A percentile compares a stretch with the other conserved stretches of the same genome.
These are phyloP conservation scores for Orientallactaga sibirica DNA, from an alignment of 2,797 vertebrate genomes.

Conservation along the genomic window DNA sequence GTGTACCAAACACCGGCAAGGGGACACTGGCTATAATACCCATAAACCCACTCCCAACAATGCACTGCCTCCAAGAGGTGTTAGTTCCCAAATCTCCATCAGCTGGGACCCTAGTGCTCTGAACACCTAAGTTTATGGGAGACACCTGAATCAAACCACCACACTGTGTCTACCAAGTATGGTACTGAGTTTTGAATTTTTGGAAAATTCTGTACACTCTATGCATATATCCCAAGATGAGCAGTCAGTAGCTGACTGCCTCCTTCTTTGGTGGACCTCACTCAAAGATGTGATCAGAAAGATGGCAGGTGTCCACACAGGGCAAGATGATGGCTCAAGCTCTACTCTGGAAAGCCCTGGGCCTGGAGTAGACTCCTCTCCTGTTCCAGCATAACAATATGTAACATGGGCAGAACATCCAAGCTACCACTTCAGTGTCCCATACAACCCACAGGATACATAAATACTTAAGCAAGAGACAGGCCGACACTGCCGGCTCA, in stretches of 20 bases:
- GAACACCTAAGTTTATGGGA: too few relatives aligned
- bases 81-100: too few relatives aligned
- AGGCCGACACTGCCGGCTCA: slow-evolving; percentile 91
- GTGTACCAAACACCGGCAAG: too few relatives aligned
- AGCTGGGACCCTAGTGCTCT: too few relatives aligned
- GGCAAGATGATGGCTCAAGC: not conserved
- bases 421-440: slow-evolving; percentile 95
- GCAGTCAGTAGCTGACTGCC: not conserved
- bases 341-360: not conserved
- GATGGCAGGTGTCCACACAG: not conserved
- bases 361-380: not conserved
- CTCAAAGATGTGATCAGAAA: not conserved
- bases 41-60: too few relatives aligned
- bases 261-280: not conserved
- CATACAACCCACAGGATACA: slow-evolving; percentile 95
- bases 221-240: too few relatives aligned
- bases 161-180: not conserved
- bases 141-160: too few relatives aligned
- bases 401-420: slow-evolving; percentile 97
- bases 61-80: too few relatives aligned
- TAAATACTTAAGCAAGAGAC: slow-evolving; percentile 93
- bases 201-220: not conserved
- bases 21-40: too few relatives aligned
- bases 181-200: not conserved
- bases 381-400: slow-evolving; percentile 93